Conservation (phyloP, 1,140 invertebrate genomes). For the Melipona quadrifasciata region DNA sequence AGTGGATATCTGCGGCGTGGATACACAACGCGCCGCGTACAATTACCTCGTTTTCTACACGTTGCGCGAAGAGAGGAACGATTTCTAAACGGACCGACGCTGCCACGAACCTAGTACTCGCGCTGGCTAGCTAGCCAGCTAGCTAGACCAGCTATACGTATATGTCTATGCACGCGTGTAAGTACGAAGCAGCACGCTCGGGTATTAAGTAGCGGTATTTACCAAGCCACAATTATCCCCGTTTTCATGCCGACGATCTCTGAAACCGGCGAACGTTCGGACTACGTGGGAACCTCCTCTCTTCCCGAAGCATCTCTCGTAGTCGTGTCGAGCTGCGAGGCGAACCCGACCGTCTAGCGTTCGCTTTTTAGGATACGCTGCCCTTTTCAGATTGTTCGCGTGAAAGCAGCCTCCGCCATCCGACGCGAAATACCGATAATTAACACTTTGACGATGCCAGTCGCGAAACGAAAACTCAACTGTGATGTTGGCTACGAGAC, state of each 20-base stretch:
- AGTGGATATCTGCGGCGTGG: slow-evolving; percentile 47
- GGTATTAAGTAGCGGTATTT: slow-evolving; percentile 73
- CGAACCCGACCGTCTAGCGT: not conserved
- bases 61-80: slow-evolving; percentile 47
- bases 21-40: slow-evolving; percentile 57
- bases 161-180: slow-evolving; percentile 40
- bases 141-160: slow-evolving; percentile 31
- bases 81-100: slow-evolving; percentile 63
- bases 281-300: slow-evolving; percentile 63
- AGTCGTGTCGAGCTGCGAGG: too few species aligned
- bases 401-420: not conserved
- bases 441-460: not conserved
- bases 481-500: too few species aligned
- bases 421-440: not conserved
- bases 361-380: not conserved
- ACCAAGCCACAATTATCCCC: slow-evolving; percentile 71
- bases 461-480: too few species aligned
- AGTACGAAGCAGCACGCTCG: slow-evolving; percentile 39
- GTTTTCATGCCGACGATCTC: slow-evolving; percentile 67
- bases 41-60: slow-evolving; percentile 64
- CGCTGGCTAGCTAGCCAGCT: not conserved
- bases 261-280: slow-evolving; percentile 36
- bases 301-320: not conserved
- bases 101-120: slow-evolving; percentile 57
- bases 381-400: slow-evolving; percentile 26